Percentiles rank a stretch among this genome's conserved stretches.
Conservation (phyloP, 2,113 vertebrate genomes). For the Tapirus terrestris region DNA sequence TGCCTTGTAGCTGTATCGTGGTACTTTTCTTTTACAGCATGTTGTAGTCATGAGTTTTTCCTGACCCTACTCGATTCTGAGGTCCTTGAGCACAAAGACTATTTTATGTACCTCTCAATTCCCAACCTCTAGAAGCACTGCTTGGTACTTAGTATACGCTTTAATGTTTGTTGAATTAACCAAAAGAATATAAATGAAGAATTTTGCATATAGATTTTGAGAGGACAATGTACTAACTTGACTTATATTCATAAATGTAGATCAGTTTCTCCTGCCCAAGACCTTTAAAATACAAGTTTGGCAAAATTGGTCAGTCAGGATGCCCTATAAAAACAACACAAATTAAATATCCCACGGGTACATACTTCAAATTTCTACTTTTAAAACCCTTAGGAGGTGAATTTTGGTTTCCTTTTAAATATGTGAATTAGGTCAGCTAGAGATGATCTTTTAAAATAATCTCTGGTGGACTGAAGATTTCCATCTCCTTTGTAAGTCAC, state of each 20-base stretch:
- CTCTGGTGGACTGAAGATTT: background rate
- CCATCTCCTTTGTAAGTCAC: background rate
- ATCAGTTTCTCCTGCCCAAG: conserved; percentile 2
- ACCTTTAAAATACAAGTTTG: background rate
- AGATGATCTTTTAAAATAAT: conserved; percentile 30
- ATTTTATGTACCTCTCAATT: background rate
- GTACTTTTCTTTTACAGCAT: background rate
- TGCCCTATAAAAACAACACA: background rate
- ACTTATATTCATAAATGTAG: background rate
- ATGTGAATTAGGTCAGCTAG: background rate
- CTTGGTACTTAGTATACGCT: background rate
- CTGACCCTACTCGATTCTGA: background rate
- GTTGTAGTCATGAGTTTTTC: background rate
- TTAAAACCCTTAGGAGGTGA: conserved; percentile 2
- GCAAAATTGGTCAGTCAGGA: background rate
- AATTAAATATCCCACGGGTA: background rate
- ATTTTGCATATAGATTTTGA: background rate
- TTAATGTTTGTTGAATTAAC: background rate
- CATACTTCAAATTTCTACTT: conserved; percentile 46
- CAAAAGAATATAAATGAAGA: background rate
- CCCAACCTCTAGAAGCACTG: background rate
- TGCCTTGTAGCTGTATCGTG: background rate
- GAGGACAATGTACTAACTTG: background rate
- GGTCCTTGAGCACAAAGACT: background rate
- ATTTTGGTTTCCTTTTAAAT: conserved; percentile 42